Conservation (phyloP, 2,113 vertebrate species). For the Atractosteus spatula region DNA sequence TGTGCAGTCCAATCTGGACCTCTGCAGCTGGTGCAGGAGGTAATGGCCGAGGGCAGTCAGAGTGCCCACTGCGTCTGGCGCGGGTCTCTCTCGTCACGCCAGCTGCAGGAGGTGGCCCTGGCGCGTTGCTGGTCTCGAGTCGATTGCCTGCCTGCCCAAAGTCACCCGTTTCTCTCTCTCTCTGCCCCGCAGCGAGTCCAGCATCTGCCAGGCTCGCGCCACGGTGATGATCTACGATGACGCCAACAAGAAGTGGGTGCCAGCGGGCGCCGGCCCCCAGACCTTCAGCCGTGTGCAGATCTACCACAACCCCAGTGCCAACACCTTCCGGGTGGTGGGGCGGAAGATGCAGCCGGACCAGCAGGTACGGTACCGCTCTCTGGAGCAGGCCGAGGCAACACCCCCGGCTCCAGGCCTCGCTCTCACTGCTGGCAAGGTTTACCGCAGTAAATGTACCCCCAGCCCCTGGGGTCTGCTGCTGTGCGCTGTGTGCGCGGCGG, state of each 20-base stretch:
- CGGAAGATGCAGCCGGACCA: constrained; percentile 85
- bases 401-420: background rate
- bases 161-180: constrained; percentile 13
- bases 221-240: constrained; percentile 90
- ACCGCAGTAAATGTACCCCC: no score
- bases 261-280: constrained; percentile 75
- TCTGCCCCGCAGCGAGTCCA: constrained; percentile 66
- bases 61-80: no score
- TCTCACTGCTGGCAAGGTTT: no score
- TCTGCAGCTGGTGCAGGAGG: no score
- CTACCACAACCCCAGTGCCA: constrained; percentile 78
- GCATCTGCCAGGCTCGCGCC: constrained; percentile 82
- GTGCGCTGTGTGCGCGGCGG: no score
- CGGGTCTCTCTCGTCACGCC: no score
- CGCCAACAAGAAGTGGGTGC: constrained; percentile 80
- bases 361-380: constrained; percentile 63
- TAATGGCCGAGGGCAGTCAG: no score
- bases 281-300: constrained; percentile 85
- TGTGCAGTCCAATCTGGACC: no score
- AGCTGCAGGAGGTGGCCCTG: no score
- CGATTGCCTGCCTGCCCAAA: no score
- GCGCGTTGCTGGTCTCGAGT: no score
- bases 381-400: background rate
- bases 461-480: no score
- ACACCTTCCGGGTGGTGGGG: constrained; percentile 84